Evolutionary conservation across 2,113 vertebrate species (phyloP).

Genomic region (Oreochromis aureus): DNA sequence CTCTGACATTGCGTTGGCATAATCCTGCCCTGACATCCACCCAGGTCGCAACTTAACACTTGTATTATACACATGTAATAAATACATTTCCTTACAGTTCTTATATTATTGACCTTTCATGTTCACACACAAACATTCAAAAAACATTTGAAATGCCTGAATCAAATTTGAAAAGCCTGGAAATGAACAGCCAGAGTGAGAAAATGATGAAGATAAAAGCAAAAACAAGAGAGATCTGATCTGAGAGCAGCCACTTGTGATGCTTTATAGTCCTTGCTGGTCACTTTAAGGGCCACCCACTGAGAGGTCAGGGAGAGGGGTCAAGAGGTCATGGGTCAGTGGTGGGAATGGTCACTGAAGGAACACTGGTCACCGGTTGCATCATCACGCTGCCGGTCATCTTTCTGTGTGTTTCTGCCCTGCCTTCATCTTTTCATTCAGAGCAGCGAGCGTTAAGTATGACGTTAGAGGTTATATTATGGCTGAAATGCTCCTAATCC

Average conservation of each 20-base stretch:
- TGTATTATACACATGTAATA: background rate
- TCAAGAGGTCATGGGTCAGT: conserved; percentile 39
- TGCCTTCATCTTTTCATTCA: background rate
- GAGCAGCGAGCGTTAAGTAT: conserved; percentile 1
- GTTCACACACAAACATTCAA: background rate
- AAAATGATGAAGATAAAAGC: background rate
- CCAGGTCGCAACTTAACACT: background rate
- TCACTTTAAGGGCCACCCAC: conserved; percentile 60
- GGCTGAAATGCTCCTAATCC: conserved; percentile 57
- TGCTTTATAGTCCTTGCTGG: conserved; percentile 18
- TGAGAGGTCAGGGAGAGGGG: conserved; percentile 55
- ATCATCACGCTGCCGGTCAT: background rate
- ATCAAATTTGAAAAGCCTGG: background rate
- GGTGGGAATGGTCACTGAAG: conserved; percentile 37
- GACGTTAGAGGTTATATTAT: conserved; percentile 30
- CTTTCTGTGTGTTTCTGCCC: background rate
- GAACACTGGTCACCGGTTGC: background rate
- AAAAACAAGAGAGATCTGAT: background rate
- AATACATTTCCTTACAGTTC: background rate
- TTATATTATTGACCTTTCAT: background rate
- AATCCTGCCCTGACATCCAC: conserved; percentile 53
- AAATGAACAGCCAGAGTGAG: background rate
- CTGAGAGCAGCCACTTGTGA: conserved; percentile 3
- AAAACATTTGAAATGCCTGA: background rate
- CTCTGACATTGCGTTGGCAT: conserved; percentile 40